A percentile compares a stretch with the other conserved stretches of the same genome.
Conservation (phyloP, 2,888 invertebrate species). For the Dyspetes luteomarginatus region DNA sequence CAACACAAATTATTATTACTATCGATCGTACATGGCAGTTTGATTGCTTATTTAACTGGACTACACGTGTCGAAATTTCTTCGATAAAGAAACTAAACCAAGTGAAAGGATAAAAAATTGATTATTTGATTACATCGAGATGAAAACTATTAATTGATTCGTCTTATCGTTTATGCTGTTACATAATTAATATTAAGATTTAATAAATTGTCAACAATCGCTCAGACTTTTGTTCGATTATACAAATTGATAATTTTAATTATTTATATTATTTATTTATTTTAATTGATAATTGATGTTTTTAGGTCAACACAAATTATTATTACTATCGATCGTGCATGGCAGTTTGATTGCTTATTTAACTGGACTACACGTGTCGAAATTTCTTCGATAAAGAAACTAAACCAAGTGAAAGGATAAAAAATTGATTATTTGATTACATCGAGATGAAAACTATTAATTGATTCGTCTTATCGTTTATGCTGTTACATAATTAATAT, state of each 20-base stretch:
- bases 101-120: background rate
- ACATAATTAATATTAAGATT: no score
- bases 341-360: slow-evolving; percentile 8
- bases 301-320: background rate
- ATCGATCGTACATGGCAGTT: background rate
- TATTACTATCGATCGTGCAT: background rate
- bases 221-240: no score
- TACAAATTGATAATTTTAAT: no score
- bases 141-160: background rate
- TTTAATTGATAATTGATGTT: no score
- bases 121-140: background rate
- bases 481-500: no score
- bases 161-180: no score
- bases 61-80: background rate
- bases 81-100: background rate
- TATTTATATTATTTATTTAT: no score
- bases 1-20: background rate
- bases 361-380: background rate
- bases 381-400: background rate
- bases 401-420: background rate
- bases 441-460: background rate
- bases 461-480: background rate
- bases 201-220: no score
- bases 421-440: background rate
- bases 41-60: slow-evolving; percentile 13